A percentile compares a stretch with the other conserved stretches of the same genome.
Evolutionary conservation across 92 coral and sea anemone species (phyloP).

Genomic region (Heteractis magnifica): DNA sequence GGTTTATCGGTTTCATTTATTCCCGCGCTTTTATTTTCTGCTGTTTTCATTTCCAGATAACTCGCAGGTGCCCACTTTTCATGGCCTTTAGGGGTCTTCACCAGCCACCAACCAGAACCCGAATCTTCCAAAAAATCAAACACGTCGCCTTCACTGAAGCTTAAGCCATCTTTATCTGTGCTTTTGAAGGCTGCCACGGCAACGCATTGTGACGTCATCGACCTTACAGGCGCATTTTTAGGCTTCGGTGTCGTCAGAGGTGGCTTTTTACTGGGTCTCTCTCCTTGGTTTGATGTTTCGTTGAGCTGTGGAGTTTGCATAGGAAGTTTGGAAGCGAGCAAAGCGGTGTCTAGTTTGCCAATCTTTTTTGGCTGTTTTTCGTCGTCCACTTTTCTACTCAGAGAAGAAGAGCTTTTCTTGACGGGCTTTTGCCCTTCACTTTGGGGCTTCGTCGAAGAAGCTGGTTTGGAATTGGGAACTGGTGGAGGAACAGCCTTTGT

Average conservation of each 20-base stretch:
- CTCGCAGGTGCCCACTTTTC: conserved; percentile 95
- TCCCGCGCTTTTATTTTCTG: conserved; percentile 9
- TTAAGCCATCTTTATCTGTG: conserved; percentile 54
- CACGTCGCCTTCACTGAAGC: conserved; percentile 69
- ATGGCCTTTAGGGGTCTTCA: conserved; percentile 55
- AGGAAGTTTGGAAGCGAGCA: conserved; percentile 23
- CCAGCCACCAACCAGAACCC: conserved; percentile 93
- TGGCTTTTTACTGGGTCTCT: not conserved
- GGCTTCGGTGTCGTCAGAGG: not conserved
- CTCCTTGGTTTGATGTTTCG: conserved; percentile 1
- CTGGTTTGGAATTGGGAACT: conserved; percentile 18
- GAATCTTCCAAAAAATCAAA: conserved; percentile 85
- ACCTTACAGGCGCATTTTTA: conserved; percentile 4
- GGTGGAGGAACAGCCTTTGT: conserved; percentile 27
- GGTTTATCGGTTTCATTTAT: conserved; percentile 17
- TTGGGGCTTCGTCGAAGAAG: not conserved
- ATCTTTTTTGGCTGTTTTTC: conserved; percentile 11
- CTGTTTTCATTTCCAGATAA: conserved; percentile 56
- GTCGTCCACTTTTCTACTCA: not conserved
- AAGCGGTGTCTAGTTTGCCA: conserved; percentile 29
- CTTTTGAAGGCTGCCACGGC: conserved; percentile 60
- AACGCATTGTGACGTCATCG: conserved; percentile 23
- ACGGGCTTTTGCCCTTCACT: not conserved
- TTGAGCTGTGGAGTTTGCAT: conserved; percentile 36
- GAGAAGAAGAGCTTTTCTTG: conserved; percentile 10